Conservation (phyloP, 2,888 invertebrate species). For the Ectemnius continuus region DNA sequence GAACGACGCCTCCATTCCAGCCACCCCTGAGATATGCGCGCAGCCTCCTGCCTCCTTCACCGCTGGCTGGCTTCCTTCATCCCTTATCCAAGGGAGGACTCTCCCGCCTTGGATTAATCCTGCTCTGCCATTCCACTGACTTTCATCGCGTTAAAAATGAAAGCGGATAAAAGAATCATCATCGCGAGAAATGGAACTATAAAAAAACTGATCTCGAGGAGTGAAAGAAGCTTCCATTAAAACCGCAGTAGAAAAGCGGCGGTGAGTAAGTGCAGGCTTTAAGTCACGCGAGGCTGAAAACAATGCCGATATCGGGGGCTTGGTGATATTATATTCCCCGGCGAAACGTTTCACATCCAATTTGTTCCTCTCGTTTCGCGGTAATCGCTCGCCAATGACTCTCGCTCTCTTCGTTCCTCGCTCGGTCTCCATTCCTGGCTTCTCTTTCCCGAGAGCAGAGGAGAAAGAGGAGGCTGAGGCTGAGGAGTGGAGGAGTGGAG, state of each 20-base stretch:
- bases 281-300: constrained; percentile 22
- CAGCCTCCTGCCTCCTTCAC: background rate
- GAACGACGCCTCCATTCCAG: background rate
- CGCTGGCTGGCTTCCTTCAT: background rate
- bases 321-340: constrained; percentile 27
- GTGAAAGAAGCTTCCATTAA: background rate
- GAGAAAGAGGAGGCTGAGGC: background rate
- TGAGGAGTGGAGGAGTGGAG: background rate
- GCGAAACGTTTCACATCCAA: constrained; percentile 68
- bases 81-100: background rate
- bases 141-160: background rate
- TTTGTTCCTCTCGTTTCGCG: constrained; percentile 66
- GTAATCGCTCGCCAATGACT: constrained; percentile 67
- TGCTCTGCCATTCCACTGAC: background rate
- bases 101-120: background rate
- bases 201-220: background rate
- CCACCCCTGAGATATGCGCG: background rate
- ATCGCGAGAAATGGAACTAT: background rate
- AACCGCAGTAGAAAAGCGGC: background rate
- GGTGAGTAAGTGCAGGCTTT: constrained; percentile 12
- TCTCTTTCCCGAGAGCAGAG: too few species aligned
- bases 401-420: constrained; percentile 21
- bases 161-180: too few species aligned
- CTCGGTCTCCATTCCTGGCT: background rate
- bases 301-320: constrained; percentile 44